Evolutionary conservation across 2,113 vertebrate genomes (phyloP), one percentile per base, ranked within the genome.

Genomic region (Rhinogobius similis): DNA sequence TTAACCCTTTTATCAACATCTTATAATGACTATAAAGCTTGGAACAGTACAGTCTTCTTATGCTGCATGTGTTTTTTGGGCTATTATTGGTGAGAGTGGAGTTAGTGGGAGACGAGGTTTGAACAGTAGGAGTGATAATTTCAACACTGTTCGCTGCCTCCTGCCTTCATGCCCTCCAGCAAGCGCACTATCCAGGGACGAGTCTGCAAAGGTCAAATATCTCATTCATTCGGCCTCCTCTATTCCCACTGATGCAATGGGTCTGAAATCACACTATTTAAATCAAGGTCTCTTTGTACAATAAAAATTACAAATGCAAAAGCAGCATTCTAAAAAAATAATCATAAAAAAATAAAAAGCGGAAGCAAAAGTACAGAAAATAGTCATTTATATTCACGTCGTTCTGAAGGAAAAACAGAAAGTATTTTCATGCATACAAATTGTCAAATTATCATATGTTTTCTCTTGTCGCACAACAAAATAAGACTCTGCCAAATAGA

Each of bases 191-290:
- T 82, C 84, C 75, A 73, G 89, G 88, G 86, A 90, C 82, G 72
- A 80, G 82, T 87, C 78, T 75, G 86, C 84, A 89, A 91, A 92
- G 91, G 91, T 91, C 90, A 91, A 85, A 90, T 82, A 84, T 87
- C 83, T 88, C 86, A 87, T 90, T 82, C 81, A 85, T 89, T 88
- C 67, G 67, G n/a, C 79, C 74, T 73, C 78, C 70, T 78, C 66
- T 72, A 76, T 81, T 87, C 85, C 81, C 75, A 81, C 83, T 84
- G 87, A 89, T 83, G 82, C 81, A 88, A 87, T 82, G 79, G 64
- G 83, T 86, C 65, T 83, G 74, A 87, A 86, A 89, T 79, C 80
- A 69, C 70, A 70, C 75, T 29, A 87, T 86, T 90, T 77, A 76
- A 85, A 87, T 87, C 70, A 82, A 86, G 79, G 76, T 82, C 72